Base-by-base conservation (phyloP, 53 echinoderm and acorn worm species). In the Crossaster papposus region DNA sequence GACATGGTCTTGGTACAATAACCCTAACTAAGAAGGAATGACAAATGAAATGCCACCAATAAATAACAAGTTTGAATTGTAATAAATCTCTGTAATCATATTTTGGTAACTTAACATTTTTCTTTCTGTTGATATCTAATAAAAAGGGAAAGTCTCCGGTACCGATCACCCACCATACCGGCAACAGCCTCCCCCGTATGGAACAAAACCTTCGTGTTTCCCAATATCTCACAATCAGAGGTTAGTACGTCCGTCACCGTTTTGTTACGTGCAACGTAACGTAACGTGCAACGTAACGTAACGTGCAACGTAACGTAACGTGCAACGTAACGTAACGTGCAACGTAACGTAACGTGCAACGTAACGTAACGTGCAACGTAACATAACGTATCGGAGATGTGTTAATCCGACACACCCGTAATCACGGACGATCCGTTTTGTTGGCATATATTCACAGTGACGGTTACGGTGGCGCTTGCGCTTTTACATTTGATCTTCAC, bases 201-300 rank as follows among this genome's bases (percentile, higher is more conserved):
- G 91, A 91, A 87, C 65, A 91, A 91, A 80, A 87, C 88, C 3
- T 91, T 91, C 63, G 88, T 91, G 24, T 91, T 87, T 54, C 87
- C 87, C 30, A 91, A 91, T 65, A 81, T 91, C 28, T 65, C 87
- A 28, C 71, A 81, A 70, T 28, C 54, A 53, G 88, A 91, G 87
- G 91, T 91, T 4, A 58, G 91, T 79, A 58, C 15, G 58, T 0
- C 12, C 58, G 22, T 20, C 58, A 58, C 15, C 14, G 6, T 4
- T 0, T 18, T 58, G 15, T 58, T 17, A 58, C 44, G 44, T 44
- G 44, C 44, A 44, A 44, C 44, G 6, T 44, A 44, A 5, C 44
- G 9, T n/a, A n/a, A 58, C 44, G 44, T 44, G 44, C 44, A 44
- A 44, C 44, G 6, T 44, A 44, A 5, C 44, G 9, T n/a, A n/a